These are phyloP conservation scores for Ceratosolen fusciceps DNA, from an alignment of 1,140 invertebrate species.

Conservation along the genomic window DNA sequence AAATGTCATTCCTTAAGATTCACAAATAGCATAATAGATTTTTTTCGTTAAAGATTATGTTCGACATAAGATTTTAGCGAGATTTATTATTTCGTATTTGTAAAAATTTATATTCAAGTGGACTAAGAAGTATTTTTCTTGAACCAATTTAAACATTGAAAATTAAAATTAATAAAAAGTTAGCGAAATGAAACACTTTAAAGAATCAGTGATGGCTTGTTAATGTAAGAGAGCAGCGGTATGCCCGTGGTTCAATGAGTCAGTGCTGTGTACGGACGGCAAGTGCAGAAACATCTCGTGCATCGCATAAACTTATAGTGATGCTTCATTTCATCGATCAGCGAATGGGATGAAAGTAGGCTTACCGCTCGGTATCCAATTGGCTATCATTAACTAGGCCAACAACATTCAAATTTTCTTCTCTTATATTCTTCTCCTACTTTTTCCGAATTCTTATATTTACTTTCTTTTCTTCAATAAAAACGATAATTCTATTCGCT, in stretches of 20 bases:
- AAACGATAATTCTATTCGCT: neutral
- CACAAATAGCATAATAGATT: too few species aligned
- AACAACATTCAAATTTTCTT: slow-evolving; percentile 17
- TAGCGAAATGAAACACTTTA: too few species aligned
- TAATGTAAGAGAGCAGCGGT: neutral
- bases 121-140: too few species aligned
- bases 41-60: too few species aligned
- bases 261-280: neutral
- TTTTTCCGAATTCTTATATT: slow-evolving; percentile 6
- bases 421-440: slow-evolving; percentile 25
- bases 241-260: neutral
- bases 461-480: slow-evolving; percentile 40
- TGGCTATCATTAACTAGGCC: slow-evolving; percentile 55
- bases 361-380: slow-evolving; percentile 50
- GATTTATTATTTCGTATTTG: too few species aligned
- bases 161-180: too few species aligned
- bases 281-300: slow-evolving; percentile 42
- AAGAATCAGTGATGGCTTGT: too few species aligned
- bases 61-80: too few species aligned
- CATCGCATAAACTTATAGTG: slow-evolving; percentile 59
- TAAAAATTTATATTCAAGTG: too few species aligned
- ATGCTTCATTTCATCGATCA: slow-evolving; percentile 53
- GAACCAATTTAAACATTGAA: too few species aligned
- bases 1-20: too few species aligned
- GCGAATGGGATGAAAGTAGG: slow-evolving; percentile 61